Evolutionary conservation across 2,888 invertebrate genomes (phyloP).

Genomic region (Tetheella fluctuosa): DNA sequence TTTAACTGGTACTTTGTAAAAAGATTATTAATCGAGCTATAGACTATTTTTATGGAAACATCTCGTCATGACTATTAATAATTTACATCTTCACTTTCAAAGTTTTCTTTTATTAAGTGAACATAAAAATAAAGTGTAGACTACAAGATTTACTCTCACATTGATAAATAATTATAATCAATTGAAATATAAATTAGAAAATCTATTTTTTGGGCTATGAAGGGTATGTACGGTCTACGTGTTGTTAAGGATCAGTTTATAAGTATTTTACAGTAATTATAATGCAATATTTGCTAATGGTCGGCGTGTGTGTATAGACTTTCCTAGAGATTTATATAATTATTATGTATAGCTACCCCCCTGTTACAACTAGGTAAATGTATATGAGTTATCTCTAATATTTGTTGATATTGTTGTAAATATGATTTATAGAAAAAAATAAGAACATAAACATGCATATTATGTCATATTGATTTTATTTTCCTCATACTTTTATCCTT

Average conservation of each 20-base stretch:
- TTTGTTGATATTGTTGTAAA: slow-evolving; percentile 78
- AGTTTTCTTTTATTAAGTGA: too few species aligned
- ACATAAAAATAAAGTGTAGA: too few species aligned
- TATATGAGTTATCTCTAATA: slow-evolving; percentile 49
- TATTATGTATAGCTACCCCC: slow-evolving; percentile 57
- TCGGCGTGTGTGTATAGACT: slow-evolving; percentile 34
- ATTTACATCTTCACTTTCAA: too few species aligned
- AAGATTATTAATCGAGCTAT: too few species aligned
- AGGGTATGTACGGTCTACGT: slow-evolving; percentile 49
- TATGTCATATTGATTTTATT: slow-evolving; percentile 32
- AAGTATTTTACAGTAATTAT: slow-evolving; percentile 22
- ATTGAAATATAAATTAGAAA: not conserved
- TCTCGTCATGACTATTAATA: too few species aligned
- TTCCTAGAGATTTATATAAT: slow-evolving; percentile 38
- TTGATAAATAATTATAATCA: too few species aligned
- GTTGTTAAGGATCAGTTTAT: slow-evolving; percentile 56
- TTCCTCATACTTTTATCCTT: slow-evolving; percentile 9
- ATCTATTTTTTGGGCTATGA: slow-evolving; percentile 44
- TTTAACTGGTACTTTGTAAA: too few species aligned
- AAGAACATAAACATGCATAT: slow-evolving; percentile 51
- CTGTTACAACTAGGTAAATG: slow-evolving; percentile 52
- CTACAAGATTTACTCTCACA: too few species aligned
- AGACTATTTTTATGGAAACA: too few species aligned
- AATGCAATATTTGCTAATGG: slow-evolving; percentile 30
- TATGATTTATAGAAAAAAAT: slow-evolving; percentile 62